Base-by-base conservation (phyloP, 2,888 invertebrate species). In the Gnatocerus cornutus region DNA sequence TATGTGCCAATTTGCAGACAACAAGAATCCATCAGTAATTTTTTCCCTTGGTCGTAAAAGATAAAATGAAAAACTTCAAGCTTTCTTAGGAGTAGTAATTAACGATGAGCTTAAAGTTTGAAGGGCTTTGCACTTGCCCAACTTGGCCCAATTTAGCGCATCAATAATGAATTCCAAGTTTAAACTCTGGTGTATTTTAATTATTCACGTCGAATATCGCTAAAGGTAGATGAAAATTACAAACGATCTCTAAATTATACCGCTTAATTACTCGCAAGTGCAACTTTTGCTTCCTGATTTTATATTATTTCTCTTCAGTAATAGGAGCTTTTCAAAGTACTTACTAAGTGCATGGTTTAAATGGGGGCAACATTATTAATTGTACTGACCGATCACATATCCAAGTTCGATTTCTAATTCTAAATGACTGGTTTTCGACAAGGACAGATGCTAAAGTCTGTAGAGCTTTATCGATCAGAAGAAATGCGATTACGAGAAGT, bases 121-220 rank as follows among this genome's bases (percentile, higher is more conserved):
- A 3, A 41, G 43, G 27, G 43, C n/a, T n/a, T 56, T 56, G 16
- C 21, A 43, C 16, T 45, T 14, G 29, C 59, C 45, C 33, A 13
- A 21, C 2, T 29, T 6, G 27, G 43, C 43, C 29, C n/a, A 59
- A 46, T 46, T 59, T 30, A 43, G 2, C 9, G 14, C 45, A 43
- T 59, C 29, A 41, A 59, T 59, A 30, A 59, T 59, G 45, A 59
- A 59, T 59, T 59, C 6, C 12, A 45, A 14, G 29, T 43, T 29
- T 59, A 58, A 58, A 27, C 56, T 43, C 21, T 13, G 43, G 10
- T 43, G 27, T 58, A 59, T 46, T 59, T 59, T 46, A 59, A 59
- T 59, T 33, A 45, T 59, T 46, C 27, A 45, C 27, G 56, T 27
- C 8, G 8, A 48, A 8, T 4, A 8, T 29, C 50, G 16, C n/a